Conservation (phyloP, 2,888 invertebrate genomes). For the Agriopis aurantiaria region DNA sequence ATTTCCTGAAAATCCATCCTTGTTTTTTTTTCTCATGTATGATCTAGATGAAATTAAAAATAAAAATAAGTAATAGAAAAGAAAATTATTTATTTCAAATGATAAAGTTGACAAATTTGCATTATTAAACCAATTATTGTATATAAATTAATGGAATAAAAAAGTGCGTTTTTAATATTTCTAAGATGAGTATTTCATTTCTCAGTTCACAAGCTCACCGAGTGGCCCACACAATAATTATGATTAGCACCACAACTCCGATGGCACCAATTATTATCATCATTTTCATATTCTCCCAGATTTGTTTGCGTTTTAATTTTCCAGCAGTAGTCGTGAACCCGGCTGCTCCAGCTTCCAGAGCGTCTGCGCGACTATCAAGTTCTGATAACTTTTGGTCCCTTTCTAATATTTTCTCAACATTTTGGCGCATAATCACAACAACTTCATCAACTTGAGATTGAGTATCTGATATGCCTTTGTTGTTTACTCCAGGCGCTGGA, state of each 20-base stretch:
- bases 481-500: conserved; percentile 74
- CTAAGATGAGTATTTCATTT: no score
- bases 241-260: conserved; percentile 92
- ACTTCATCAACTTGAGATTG: conserved; percentile 88
- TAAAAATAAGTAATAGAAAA: no score
- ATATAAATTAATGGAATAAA: no score
- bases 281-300: conserved; percentile 99
- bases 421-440: conserved; percentile 97
- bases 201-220: background rate
- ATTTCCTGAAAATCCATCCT: no score
- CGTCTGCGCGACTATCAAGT: conserved; percentile 97
- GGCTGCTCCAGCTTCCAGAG: conserved; percentile 97
- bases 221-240: conserved; percentile 90
- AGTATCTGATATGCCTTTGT: conserved; percentile 83
- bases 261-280: conserved; percentile 97
- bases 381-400: conserved; percentile 98
- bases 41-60: no score
- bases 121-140: no score
- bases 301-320: conserved; percentile 97
- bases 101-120: no score
- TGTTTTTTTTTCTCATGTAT: no score
- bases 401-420: conserved; percentile 98
- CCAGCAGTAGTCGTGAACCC: conserved; percentile 86
- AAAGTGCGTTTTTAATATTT: no score
- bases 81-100: no score